phyloP scores from a whole-genome alignment of 2,888 invertebrate genomes.

The Rhagonycha fulva region DNA sequence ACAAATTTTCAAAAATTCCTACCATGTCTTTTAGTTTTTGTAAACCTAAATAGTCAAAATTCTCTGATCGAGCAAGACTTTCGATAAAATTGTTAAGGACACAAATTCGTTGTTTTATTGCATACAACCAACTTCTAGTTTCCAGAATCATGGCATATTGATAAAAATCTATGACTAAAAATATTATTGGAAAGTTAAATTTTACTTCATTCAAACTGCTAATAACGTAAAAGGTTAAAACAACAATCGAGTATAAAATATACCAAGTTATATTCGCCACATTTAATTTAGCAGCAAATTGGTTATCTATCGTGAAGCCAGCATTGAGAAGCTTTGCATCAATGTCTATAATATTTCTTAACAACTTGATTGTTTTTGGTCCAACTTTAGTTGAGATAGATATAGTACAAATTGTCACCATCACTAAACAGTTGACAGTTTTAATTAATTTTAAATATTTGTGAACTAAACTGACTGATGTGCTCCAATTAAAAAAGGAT shows the following conservation, averaged over 20 bases:
- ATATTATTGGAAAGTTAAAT: neutral
- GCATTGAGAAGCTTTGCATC: neutral
- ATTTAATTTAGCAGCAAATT: neutral
- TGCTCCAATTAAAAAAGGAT: neutral
- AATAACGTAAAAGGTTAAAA: neutral
- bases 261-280: neutral
- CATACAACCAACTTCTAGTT: neutral
- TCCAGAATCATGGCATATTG: neutral
- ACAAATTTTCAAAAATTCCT: neutral
- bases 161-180: neutral
- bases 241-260: neutral
- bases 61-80: neutral
- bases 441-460: neutral
- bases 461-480: neutral
- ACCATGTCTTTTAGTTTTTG: neutral
- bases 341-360: neutral
- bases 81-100: neutral
- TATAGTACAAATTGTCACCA: neutral
- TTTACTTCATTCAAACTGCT: neutral
- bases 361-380: neutral
- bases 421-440: neutral
- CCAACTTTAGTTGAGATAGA: neutral
- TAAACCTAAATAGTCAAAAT: neutral
- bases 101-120: neutral
- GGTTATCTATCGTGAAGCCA: neutral